These are phyloP conservation scores for Drosophila stalkeri DNA, from an alignment of 2,888 invertebrate genomes.

Conservation along the genomic window DNA sequence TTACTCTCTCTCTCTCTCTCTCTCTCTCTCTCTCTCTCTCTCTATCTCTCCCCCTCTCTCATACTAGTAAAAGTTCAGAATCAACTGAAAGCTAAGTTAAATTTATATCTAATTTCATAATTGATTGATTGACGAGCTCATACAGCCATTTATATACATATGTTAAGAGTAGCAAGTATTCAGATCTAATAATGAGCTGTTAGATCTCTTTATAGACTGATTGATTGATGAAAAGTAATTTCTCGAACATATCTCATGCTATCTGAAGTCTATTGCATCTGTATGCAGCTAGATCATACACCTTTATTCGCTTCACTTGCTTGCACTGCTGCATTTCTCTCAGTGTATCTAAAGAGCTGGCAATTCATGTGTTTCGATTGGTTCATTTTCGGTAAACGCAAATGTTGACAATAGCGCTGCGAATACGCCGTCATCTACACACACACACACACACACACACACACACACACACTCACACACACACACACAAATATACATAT, in stretches of 20 bases:
- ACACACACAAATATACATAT: background rate
- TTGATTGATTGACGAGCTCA: background rate
- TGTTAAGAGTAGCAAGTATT: background rate
- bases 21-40: no score
- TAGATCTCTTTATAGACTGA: background rate
- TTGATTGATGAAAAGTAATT: background rate
- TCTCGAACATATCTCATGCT: no score
- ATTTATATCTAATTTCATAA: background rate
- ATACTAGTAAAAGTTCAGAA: no score
- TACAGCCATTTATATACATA: background rate
- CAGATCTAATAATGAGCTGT: background rate
- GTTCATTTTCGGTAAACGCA: conserved; percentile 46
- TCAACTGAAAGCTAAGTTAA: background rate
- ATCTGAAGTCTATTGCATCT: no score
- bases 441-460: background rate
- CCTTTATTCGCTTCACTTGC: no score
- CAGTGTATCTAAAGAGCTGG: conserved; percentile 39
- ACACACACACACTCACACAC: background rate
- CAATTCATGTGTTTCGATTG: conserved; percentile 60
- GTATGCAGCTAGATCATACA: no score
- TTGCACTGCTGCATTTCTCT: background rate
- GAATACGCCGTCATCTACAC: background rate
- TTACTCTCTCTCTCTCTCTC: no score
- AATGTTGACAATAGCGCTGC: conserved; percentile 59
- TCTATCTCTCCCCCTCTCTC: no score